Conservation (phyloP, 2,888 invertebrate genomes). For the Pandemis cinnamomeana region DNA sequence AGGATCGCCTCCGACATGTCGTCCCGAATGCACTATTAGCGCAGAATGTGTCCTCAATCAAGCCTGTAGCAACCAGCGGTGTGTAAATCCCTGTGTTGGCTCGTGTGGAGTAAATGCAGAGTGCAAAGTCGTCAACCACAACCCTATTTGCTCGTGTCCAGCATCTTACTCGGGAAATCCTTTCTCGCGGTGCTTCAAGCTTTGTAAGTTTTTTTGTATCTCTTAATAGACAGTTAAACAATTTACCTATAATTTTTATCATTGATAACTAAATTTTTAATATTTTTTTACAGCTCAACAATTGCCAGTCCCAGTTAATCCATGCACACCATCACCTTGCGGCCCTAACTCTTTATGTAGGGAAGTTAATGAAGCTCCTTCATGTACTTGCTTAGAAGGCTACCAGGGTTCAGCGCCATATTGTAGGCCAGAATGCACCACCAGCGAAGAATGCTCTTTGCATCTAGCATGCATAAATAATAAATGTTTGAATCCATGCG, state of each 20-base stretch:
- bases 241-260: neutral
- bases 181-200: constrained; percentile 84
- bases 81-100: constrained; percentile 89
- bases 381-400: constrained; percentile 89
- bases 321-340: constrained; percentile 91
- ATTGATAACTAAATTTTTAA: neutral
- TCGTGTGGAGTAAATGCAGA: constrained; percentile 89
- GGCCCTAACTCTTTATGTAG: constrained; percentile 91
- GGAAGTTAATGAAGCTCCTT: constrained; percentile 87
- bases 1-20: constrained; percentile 87
- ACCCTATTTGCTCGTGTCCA: constrained; percentile 89
- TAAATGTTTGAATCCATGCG: constrained; percentile 91
- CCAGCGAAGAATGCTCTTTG: constrained; percentile 89
- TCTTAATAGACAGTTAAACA: too few species aligned
- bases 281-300: constrained; percentile 73
- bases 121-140: constrained; percentile 91
- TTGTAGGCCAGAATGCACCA: constrained; percentile 91
- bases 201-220: constrained; percentile 70
- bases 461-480: constrained; percentile 89
- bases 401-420: constrained; percentile 89
- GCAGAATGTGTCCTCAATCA: constrained; percentile 89
- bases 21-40: constrained; percentile 89
- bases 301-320: constrained; percentile 81
- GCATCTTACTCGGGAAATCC: constrained; percentile 87
- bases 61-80: constrained; percentile 89